These are phyloP conservation scores for Syngnathoides biaculeatus DNA, from an alignment of 2,113 vertebrate genomes.

Conservation along the genomic window DNA sequence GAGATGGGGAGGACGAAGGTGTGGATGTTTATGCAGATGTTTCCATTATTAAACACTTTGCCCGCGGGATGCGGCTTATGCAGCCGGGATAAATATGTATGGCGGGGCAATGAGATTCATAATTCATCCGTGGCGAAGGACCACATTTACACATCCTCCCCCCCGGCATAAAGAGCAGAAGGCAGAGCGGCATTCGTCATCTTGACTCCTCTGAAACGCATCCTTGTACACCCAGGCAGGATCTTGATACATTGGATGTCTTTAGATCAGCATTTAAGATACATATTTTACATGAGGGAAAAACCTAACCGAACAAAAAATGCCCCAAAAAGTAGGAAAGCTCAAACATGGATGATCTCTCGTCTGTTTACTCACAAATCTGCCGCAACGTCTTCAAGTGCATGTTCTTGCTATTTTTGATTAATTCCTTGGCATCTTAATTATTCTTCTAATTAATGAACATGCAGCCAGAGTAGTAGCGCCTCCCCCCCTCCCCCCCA, in stretches of 20 bases:
- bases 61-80: slow-evolving; percentile 45
- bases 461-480: slow-evolving; percentile 28
- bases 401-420: slow-evolving; percentile 34
- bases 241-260: not conserved
- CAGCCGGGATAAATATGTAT: slow-evolving; percentile 53
- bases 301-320: too few relatives aligned
- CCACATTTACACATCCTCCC: slow-evolving; percentile 35
- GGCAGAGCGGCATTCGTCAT: not conserved
- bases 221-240: not conserved
- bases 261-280: too few relatives aligned
- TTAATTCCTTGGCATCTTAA: slow-evolving; percentile 60
- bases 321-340: too few relatives aligned
- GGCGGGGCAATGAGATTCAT: slow-evolving; percentile 48
- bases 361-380: too few relatives aligned
- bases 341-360: too few relatives aligned
- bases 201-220: not conserved
- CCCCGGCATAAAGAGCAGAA: not conserved
- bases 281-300: too few relatives aligned
- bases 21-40: slow-evolving; percentile 56
- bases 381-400: slow-evolving; percentile 25
- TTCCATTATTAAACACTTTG: slow-evolving; percentile 57
- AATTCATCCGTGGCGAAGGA: slow-evolving; percentile 57
- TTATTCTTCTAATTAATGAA: slow-evolving; percentile 65
- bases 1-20: slow-evolving; percentile 31
- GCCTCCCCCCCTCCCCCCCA: too few relatives aligned